Evolutionary conservation across 2,888 invertebrate species (phyloP).

Genomic region (Drosophila infuscata): DNA sequence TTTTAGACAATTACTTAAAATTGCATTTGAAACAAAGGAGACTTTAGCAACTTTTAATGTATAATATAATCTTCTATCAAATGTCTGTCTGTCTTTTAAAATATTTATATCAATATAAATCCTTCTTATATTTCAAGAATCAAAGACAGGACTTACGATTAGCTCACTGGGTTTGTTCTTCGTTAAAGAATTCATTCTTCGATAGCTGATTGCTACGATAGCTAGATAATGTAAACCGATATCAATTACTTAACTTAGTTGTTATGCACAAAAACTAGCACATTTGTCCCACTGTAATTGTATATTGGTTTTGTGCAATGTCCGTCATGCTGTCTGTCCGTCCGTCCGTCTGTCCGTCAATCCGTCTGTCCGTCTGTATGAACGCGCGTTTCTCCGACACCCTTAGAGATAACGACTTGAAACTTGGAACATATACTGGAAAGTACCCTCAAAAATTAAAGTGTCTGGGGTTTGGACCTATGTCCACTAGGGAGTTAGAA

Average conservation of each 20-base stretch:
- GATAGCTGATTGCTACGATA: background rate
- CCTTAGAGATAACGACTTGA: too few species aligned
- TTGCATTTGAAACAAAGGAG: background rate
- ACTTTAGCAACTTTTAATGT: background rate
- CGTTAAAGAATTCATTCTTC: background rate
- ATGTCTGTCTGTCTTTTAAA: background rate
- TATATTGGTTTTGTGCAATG: too few species aligned
- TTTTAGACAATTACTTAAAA: background rate
- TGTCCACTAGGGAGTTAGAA: too few species aligned
- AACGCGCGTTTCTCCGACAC: too few species aligned
- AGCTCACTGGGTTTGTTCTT: background rate
- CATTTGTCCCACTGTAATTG: conserved; percentile 33
- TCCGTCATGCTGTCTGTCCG: too few species aligned
- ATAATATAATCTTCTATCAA: background rate
- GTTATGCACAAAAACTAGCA: background rate
- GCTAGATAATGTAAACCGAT: background rate
- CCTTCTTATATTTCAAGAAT: too few species aligned
- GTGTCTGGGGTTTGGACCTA: too few species aligned
- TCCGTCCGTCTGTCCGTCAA: too few species aligned
- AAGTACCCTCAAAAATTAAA: too few species aligned
- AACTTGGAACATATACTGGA: too few species aligned
- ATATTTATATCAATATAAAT: background rate
- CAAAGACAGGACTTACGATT: background rate
- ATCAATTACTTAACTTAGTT: background rate
- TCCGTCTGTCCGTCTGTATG: too few species aligned